Evolutionary conservation across 2,797 vertebrate genomes (phyloP), one percentile per base, ranked within the genome.

Genomic region (Discoglossus pictus): DNA sequence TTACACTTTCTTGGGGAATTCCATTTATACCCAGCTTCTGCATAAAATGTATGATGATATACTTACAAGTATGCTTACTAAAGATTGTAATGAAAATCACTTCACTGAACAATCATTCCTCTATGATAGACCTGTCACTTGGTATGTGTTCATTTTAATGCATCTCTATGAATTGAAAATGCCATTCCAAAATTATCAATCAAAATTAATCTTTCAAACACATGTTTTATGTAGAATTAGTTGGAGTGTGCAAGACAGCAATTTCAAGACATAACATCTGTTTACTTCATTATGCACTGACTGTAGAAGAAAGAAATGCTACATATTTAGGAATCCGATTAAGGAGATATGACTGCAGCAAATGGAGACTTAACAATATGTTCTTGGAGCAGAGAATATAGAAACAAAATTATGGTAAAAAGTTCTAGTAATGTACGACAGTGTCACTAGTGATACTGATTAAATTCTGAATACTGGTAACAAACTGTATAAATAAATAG

Each of bases 231-330:
- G 58, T 52, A 55, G 47, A 62, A 69, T 62, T 69, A 69, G 39
- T 35, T 61, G 48, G 39, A 61, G 56, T 52, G 56, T 61, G 48
- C 47, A 51, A 60, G 40, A 61, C 35, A 25, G 48, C 47, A 69
- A 54, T 55, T 68, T 38, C 27, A 68, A 61, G 66, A 46, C 50
- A 39, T 35, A 62, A 23, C 59, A 69, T 69, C 58, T 69, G 66
- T 62, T 61, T 25, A 6, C 24, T 46, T 61, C 31, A 68, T 68
- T 59, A 68, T 68, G 13, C 6, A 31, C 25, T 13, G 21, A 18
- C 12, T 52, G 48, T 24, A 31, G 55, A 24, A 44, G 40, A 52
- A 17, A 23, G 17, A 31, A 24, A 40, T 20, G 6, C 35, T 31
- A 36, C 17, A 68, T 53, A 46, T 10, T 52, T 52, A 60, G 23